Evolutionary conservation across 2,113 vertebrate genomes (phyloP).

Genomic region (Poeciliopsis retropinna): DNA sequence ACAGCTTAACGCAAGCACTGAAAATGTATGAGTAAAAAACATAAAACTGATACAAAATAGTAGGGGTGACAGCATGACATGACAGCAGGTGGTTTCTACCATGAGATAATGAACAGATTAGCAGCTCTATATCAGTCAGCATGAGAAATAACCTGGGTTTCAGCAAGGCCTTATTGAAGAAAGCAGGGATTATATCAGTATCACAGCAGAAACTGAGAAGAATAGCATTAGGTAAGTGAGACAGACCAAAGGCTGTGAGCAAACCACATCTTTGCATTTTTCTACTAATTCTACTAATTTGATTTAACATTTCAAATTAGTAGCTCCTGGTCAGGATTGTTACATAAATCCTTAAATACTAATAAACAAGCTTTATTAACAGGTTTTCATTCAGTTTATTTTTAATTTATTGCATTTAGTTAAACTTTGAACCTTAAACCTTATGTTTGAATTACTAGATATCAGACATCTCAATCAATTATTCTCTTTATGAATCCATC

Average conservation of each 20-base stretch:
- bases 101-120: constrained; percentile 1
- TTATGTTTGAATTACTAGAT: too few relatives aligned
- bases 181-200: background rate
- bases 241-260: background rate
- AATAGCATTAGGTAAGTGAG: background rate
- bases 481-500: too few relatives aligned
- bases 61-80: too few relatives aligned
- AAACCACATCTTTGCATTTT: background rate
- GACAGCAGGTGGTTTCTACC: constrained; percentile 2
- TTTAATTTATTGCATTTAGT: background rate
- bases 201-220: background rate
- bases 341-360: background rate
- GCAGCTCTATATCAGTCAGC: background rate
- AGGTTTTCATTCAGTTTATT: background rate
- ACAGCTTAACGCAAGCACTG: background rate
- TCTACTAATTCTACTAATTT: too few relatives aligned
- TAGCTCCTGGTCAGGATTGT: background rate
- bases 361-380: background rate
- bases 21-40: background rate
- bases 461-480: too few relatives aligned
- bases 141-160: constrained; percentile 1
- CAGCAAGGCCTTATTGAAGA: background rate
- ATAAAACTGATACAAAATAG: background rate
- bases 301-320: background rate
- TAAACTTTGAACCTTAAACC: background rate